Evolutionary conservation across 2,888 invertebrate genomes (phyloP), one percentile per base, ranked within the genome.

Genomic region (Molanna angustata): DNA sequence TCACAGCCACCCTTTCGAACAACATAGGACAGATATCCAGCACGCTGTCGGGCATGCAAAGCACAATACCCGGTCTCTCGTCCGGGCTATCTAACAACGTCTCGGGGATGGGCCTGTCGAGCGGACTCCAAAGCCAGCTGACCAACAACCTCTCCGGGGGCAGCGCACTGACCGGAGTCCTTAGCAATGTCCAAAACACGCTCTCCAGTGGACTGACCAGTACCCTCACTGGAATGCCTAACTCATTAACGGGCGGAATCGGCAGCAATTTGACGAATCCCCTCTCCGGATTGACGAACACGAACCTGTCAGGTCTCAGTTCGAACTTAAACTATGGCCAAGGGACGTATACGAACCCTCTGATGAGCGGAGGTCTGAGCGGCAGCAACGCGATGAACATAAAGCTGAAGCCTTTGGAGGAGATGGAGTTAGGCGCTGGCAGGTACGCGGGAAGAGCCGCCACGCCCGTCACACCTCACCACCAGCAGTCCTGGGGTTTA

Each of bases 331-430:
- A 69, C 1, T 76, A 75, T 58, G 75, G 73, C 44, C 70, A 71
- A 18, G 49, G 52, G n/a, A 83, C 83, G 2, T 86, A 85, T 63
- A 82, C 85, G 54, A 85, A 85, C 64, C 85, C 86, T 14, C 69
- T 86, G 57, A 72, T 77, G 61, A 71, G 80, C 61, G 66, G 80
- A 67, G 72, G 80, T 64, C 69, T 85, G 68, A 32, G 49, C 4
- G 59, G 59, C n/a, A 70, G 76, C 46, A 76, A 75, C 73, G 71
- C 69, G 21, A 81, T 82, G 77, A 79, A 76, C 60, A 80, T 80
- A 62, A 86, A 86, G 69, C 72, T 85, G 69, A 86, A 87, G 69
- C 82, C 85, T 57, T 73, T 86, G 67, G 86, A 87, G 62, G 86
- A 87, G 66, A 82, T 85, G 57, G 86, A 86, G 63, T 74, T 86